Evolutionary conservation across 2,113 vertebrate genomes (phyloP).

Genomic region (Symphodus melops): DNA sequence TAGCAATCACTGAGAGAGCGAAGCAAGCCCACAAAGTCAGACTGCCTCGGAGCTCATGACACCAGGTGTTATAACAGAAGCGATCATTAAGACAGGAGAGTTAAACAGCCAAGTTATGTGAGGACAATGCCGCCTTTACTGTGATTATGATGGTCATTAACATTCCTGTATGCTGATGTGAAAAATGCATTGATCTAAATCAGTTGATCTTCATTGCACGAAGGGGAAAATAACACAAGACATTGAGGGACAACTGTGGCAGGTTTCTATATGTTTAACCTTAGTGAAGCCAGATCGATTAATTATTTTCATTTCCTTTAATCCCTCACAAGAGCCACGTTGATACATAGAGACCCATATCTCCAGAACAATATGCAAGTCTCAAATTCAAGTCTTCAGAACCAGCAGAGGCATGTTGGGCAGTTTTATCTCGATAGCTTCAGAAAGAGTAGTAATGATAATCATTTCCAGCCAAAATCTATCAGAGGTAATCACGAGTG

Average conservation of each 20-base stretch:
- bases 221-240: neutral
- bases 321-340: too few species aligned
- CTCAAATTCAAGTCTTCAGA: neutral
- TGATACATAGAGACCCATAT: too few species aligned
- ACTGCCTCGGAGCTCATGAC: neutral
- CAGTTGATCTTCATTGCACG: neutral
- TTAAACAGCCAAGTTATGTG: conserved; percentile 3
- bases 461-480: too few species aligned
- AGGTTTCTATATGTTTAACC: too few species aligned
- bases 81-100: conserved; percentile 7
- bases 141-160: neutral
- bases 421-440: too few species aligned
- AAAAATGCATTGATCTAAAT: neutral
- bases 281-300: too few species aligned
- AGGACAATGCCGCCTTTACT: neutral
- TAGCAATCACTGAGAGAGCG: neutral
- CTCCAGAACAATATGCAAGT: too few species aligned
- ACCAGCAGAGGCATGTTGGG: neutral
- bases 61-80: conserved; percentile 17
- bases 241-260: too few species aligned
- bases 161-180: neutral
- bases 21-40: conserved; percentile 4
- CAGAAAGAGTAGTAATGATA: too few species aligned
- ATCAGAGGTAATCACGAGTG: too few species aligned
- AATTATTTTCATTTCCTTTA: too few species aligned